Evolutionary conservation across 2,888 invertebrate species (phyloP).

Genomic region (Meganola albula): DNA sequence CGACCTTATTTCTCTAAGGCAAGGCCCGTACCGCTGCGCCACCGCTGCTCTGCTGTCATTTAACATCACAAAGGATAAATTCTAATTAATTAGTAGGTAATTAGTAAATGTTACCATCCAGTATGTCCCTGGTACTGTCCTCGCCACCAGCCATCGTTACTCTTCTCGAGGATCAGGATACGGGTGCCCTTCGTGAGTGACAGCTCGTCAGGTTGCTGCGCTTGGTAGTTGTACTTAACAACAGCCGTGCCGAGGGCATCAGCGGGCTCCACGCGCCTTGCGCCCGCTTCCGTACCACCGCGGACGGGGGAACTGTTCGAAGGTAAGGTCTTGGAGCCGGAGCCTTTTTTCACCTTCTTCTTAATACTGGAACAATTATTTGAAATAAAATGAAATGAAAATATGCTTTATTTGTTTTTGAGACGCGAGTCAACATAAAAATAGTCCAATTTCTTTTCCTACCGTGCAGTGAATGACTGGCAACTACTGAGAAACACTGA

Average conservation of each 20-base stretch:
- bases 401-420: too few species aligned
- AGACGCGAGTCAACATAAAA: too few species aligned
- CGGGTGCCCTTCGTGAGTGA: conserved; percentile 95
- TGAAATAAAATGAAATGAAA: not conserved
- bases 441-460: too few species aligned
- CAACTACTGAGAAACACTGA: too few species aligned
- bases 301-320: conserved; percentile 90
- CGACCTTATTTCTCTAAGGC: too few species aligned
- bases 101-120: conserved; percentile 67
- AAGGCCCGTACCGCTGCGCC: too few species aligned
- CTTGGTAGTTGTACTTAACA: conserved; percentile 95
- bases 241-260: conserved; percentile 93
- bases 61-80: too few species aligned
- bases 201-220: conserved; percentile 97
- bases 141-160: conserved; percentile 99
- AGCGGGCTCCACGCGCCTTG: conserved; percentile 87
- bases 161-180: conserved; percentile 97
- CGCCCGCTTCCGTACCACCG: conserved; percentile 84
- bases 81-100: too few species aligned
- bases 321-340: conserved; percentile 91
- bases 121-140: conserved; percentile 84
- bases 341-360: conserved; percentile 89
- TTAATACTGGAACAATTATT: conserved; percentile 80
- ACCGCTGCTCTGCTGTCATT: too few species aligned
- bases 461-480: too few species aligned